Evolutionary conservation across 1,140 invertebrate genomes (phyloP).

Genomic region (Drosophila ogumai): DNA sequence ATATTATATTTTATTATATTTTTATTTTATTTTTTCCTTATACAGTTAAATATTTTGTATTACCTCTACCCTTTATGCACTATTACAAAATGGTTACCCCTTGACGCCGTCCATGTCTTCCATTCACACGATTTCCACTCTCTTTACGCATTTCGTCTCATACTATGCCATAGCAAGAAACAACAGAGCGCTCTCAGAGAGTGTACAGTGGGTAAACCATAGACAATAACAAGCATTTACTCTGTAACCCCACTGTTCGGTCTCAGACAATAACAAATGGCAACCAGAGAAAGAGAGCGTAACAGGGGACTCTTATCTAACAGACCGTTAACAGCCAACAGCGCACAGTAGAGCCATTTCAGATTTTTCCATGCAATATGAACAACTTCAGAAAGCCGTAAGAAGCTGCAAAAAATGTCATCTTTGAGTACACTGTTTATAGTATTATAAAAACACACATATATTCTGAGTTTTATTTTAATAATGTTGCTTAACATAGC

Average conservation of each 20-base stretch:
- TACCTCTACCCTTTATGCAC: too few relatives aligned
- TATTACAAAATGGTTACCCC: too few relatives aligned
- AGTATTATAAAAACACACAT: too few relatives aligned
- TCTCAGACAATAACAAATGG: background rate
- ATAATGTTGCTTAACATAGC: too few relatives aligned
- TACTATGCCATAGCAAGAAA: background rate
- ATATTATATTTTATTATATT: too few relatives aligned
- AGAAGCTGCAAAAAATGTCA: too few relatives aligned
- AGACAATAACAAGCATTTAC: background rate
- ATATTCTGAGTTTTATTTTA: too few relatives aligned
- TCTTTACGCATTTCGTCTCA: constrained; percentile 9
- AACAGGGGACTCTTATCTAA: background rate
- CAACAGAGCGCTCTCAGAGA: background rate
- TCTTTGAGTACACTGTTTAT: too few relatives aligned
- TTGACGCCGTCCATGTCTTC: constrained; percentile 23
- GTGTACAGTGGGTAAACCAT: background rate
- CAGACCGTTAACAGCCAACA: constrained; percentile 5
- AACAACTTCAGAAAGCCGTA: background rate
- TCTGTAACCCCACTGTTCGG: background rate
- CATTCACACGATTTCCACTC: constrained; percentile 25
- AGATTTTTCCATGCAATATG: background rate
- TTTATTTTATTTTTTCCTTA: too few relatives aligned
- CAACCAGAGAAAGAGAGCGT: background rate
- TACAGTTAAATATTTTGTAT: too few relatives aligned
- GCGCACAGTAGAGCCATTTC: background rate